Base-by-base conservation (phyloP, 1,140 invertebrate species). In the Lineus longissimus region DNA sequence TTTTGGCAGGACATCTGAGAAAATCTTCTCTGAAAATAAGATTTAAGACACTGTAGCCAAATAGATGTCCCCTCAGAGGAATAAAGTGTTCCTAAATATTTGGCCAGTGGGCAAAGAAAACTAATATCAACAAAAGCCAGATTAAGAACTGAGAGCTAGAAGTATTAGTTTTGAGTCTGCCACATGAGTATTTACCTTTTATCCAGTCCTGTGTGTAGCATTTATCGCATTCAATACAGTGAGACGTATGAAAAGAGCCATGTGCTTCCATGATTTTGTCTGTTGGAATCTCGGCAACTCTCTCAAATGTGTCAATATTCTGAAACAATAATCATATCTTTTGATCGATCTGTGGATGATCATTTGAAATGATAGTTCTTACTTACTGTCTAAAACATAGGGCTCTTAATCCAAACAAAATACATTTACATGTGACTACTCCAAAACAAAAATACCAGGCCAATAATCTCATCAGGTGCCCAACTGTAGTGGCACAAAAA, bases 261-360 rank as follows among this genome's bases (percentile, higher is more conserved):
- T 97, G 94, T 29, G 94, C 94, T 80, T 97, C 94, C 1, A 97
- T 89, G 54, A 97, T 76, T 82, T 92, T 93, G 0, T 93, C 89
- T 17, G 86, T 87, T 1, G 89, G 88, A 59, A 98, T 81, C n/a
- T 92, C 93, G 59, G 94, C 90, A 2, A 91, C 83, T 71, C 91
- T 83, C 81, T 97, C 95, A 57, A 98, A 79, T 0, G 91, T 94
- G 79, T 97, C 95, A 70, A 97, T 95, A 82, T 97, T 97, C 83
- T 97, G 89, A 6, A 66, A 64, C 33, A 62, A 61, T 15, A 47
- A n/a, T n/a, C n/a, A 22, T 30, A 22, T 19, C n/a, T n/a, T n/a
- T n/a, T n/a, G n/a, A n/a, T n/a, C n/a, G 11, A 31, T 43, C 57
- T 41, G 29, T 60, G 36, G 41, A 7, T 11, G 4, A 29, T 25